These are phyloP conservation scores for Pituophis catenifer DNA, from an alignment of 2,113 vertebrate genomes.

Conservation along the genomic window DNA sequence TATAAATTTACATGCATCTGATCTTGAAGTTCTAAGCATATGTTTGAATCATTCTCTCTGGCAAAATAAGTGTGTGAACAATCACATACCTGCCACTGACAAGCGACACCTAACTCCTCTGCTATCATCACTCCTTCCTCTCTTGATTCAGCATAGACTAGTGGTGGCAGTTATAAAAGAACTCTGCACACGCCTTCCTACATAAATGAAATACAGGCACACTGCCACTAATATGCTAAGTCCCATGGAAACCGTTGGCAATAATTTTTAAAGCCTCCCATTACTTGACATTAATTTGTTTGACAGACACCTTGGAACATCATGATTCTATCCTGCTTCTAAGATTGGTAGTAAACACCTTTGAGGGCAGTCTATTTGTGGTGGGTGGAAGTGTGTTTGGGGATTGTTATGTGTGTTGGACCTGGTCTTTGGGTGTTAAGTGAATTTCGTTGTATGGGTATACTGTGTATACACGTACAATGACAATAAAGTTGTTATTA, in stretches of 20 bases:
- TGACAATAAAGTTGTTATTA: no score
- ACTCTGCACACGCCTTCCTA: neutral
- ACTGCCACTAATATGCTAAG: neutral
- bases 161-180: neutral
- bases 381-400: no score
- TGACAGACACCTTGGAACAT: neutral
- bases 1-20: neutral
- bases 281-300: neutral
- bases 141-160: neutral
- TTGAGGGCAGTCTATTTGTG: neutral
- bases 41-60: neutral
- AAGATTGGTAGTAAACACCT: neutral
- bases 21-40: neutral
- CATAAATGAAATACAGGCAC: neutral
- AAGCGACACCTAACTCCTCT: neutral
- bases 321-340: neutral
- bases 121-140: neutral
- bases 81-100: no score
- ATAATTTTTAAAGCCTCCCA: neutral
- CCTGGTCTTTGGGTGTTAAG: no score
- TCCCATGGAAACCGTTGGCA: rapidly evolving
- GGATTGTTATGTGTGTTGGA: no score
- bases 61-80: neutral
- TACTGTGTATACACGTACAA: no score
- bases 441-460: no score